Evolutionary conservation across 23 tunicate species (phyloP).

Genomic region (Aplidium turbinatum): DNA sequence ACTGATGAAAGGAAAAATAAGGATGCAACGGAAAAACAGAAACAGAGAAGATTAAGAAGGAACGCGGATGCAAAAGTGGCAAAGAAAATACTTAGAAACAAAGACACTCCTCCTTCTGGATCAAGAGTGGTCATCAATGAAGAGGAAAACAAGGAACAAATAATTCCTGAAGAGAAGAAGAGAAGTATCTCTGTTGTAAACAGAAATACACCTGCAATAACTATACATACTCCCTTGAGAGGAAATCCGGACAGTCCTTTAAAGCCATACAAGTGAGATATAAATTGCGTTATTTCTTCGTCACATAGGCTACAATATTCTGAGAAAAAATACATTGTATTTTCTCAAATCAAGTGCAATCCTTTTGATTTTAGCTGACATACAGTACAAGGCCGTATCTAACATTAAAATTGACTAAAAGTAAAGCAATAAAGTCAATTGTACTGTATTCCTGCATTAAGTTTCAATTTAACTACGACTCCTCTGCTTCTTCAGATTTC

Average conservation of each 20-base stretch:
- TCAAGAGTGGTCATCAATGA: conserved; percentile 60
- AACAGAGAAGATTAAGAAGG: neutral
- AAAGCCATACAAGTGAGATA: conserved; percentile 81
- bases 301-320: too few relatives aligned
- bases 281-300: too few relatives aligned
- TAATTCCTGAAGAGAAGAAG: neutral
- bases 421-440: too few relatives aligned
- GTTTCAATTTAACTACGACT: too few relatives aligned
- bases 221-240: conserved; percentile 61
- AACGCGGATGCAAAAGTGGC: conserved; percentile 8
- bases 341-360: too few relatives aligned
- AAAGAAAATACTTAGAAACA: conserved; percentile 40
- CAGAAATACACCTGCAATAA: conserved; percentile 61
- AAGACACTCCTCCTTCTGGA: conserved; percentile 49
- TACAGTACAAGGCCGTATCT: too few relatives aligned
- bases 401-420: too few relatives aligned
- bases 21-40: conserved; percentile 13
- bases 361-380: too few relatives aligned
- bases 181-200: neutral
- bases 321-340: too few relatives aligned
- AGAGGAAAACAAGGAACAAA: conserved; percentile 14
- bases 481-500: conserved; percentile 18
- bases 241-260: conserved; percentile 82
- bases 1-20: neutral
- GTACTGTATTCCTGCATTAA: too few relatives aligned